Conservation (phyloP, 2,797 vertebrate genomes). For the Halcyon chelicuti region DNA sequence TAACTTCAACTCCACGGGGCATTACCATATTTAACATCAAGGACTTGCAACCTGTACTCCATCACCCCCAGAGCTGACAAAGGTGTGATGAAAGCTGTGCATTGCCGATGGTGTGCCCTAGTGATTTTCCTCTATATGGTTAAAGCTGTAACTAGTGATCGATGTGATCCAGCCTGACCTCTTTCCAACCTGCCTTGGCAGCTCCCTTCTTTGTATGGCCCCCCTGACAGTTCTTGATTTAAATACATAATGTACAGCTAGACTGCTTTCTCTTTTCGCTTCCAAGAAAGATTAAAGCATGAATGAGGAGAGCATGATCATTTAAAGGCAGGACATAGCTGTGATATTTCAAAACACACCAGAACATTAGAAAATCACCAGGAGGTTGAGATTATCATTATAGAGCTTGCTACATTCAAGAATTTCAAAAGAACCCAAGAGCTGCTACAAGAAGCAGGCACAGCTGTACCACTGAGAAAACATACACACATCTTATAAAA, state of each 20-base stretch:
- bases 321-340: background rate
- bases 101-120: background rate
- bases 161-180: background rate
- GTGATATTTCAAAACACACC: background rate
- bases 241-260: background rate
- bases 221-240: background rate
- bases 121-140: background rate
- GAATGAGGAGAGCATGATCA: accelerated
- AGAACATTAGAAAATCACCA: background rate
- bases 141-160: background rate
- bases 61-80: background rate
- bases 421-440: background rate
- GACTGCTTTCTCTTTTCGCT: background rate
- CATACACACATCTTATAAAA: accelerated
- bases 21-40: background rate
- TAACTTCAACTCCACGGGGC: background rate
- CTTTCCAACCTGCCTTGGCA: background rate
- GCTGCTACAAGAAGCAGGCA: background rate
- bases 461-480: background rate
- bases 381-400: background rate
- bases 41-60: background rate
- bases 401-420: background rate
- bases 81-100: background rate
- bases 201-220: background rate
- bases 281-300: background rate